Percentiles rank a stretch among this genome's conserved stretches.
These are phyloP conservation scores for Eriocheir sinensis DNA, from an alignment of 1,140 invertebrate genomes.

Conservation along the genomic window DNA sequence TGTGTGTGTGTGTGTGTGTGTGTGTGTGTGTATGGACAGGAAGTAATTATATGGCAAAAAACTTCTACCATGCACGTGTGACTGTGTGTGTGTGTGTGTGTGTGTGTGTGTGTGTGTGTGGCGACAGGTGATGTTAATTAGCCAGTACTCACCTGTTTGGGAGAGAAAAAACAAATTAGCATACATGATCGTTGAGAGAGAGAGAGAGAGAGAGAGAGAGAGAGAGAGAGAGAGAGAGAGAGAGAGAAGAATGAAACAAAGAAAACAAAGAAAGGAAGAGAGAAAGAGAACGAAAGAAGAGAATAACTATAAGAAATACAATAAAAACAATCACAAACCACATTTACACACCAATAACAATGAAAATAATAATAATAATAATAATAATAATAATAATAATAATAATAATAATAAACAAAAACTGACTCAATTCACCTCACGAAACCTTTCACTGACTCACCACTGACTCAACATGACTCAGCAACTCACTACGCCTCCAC, in stretches of 20 bases:
- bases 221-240: too few species aligned
- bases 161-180: too few species aligned
- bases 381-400: constrained; percentile 51
- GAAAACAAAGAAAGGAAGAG: neutral
- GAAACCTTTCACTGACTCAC: too few species aligned
- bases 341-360: neutral
- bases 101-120: neutral
- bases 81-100: constrained; percentile 16
- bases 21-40: too few species aligned
- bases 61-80: neutral
- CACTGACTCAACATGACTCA: too few species aligned
- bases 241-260: neutral
- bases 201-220: too few species aligned
- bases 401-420: constrained; percentile 50
- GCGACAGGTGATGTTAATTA: neutral
- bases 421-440: too few species aligned
- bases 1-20: too few species aligned
- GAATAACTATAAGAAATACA: constrained; percentile 33
- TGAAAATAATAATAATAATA: constrained; percentile 45
- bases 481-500: too few species aligned
- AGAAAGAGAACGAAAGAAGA: neutral
- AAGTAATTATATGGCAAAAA: too few species aligned
- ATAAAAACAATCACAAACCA: constrained; percentile 37
- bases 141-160: too few species aligned
- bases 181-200: too few species aligned